A percentile compares a stretch with the other conserved stretches of the same genome.
These are phyloP conservation scores for Trachymyrmex septentrionalis DNA, from an alignment of 1,140 invertebrate genomes.

Conservation along the genomic window DNA sequence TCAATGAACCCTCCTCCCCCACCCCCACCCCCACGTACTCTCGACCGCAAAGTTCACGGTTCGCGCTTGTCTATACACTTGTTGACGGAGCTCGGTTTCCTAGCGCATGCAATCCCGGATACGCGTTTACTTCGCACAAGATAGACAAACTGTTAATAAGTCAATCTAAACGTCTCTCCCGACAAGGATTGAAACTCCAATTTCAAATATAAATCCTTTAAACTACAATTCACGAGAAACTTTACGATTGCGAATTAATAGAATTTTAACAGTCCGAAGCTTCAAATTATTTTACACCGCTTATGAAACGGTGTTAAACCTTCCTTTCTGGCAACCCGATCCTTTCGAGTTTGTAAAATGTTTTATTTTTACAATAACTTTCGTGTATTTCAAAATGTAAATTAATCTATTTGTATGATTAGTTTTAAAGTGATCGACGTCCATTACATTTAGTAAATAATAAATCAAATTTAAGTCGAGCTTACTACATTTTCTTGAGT, in stretches of 20 bases:
- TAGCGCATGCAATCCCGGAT: neutral
- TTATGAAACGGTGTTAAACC: neutral
- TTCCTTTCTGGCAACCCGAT: neutral
- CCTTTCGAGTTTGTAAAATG: too few species aligned
- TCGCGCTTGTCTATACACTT: slow-evolving; percentile 19
- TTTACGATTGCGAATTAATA: neutral
- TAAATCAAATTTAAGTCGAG: too few species aligned
- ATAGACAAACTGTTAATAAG: neutral
- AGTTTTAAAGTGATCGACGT: too few species aligned
- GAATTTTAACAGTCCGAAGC: neutral
- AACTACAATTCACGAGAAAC: neutral
- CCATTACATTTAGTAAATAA: too few species aligned
- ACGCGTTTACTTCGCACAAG: neutral
- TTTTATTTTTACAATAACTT: too few species aligned
- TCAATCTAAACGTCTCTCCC: neutral
- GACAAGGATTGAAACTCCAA: neutral
- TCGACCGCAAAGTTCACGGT: slow-evolving; percentile 19
- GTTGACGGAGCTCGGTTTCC: slow-evolving; percentile 14
- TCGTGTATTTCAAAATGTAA: too few species aligned
- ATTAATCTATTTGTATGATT: too few species aligned
- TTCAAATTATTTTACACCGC: neutral
- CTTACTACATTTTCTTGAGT: too few species aligned
- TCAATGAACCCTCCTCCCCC: slow-evolving; percentile 48
- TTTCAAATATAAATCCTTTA: neutral
- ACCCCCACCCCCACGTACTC: neutral